phyloP scores from a whole-genome alignment of 64 coral and sea anemone genomes.

The Dendronephthya gigantea region DNA sequence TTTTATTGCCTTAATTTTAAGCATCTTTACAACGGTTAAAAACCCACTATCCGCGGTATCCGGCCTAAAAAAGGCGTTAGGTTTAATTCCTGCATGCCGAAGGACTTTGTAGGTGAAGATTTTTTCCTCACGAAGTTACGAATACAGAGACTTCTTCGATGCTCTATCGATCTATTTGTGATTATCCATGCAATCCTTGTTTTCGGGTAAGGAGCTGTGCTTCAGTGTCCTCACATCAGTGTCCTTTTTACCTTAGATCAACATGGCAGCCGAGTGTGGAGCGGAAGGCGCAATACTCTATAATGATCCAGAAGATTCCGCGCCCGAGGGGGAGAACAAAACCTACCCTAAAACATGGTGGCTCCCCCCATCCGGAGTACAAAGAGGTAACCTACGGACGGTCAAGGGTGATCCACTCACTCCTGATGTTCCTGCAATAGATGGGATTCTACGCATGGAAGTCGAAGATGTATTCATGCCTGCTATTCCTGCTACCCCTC shows the following conservation, averaged over 20 bases:
- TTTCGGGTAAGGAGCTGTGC: no score
- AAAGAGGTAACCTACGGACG: slow-evolving; percentile 41
- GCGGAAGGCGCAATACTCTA: slow-evolving; percentile 78
- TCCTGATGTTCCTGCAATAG: neutral
- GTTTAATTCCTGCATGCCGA: no score
- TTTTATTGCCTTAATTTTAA: no score
- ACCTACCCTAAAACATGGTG: slow-evolving; percentile 80
- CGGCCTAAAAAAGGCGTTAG: no score
- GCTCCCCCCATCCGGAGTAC: slow-evolving; percentile 63
- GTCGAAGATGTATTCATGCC: neutral
- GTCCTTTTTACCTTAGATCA: neutral
- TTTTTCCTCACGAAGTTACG: no score
- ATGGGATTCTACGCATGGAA: neutral
- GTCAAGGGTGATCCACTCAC: slow-evolving; percentile 3
- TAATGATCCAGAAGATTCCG: slow-evolving; percentile 64
- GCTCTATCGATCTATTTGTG: no score
- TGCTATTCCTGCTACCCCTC: neutral
- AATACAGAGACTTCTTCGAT: no score
- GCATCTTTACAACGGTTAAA: no score
- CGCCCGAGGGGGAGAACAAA: slow-evolving; percentile 27
- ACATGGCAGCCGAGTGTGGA: slow-evolving; percentile 34
- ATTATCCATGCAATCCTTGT: no score
- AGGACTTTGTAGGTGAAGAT: no score
- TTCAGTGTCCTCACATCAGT: neutral
- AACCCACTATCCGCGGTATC: no score